Conservation (phyloP, 2,113 vertebrate genomes). For the Colaptes auratus region DNA sequence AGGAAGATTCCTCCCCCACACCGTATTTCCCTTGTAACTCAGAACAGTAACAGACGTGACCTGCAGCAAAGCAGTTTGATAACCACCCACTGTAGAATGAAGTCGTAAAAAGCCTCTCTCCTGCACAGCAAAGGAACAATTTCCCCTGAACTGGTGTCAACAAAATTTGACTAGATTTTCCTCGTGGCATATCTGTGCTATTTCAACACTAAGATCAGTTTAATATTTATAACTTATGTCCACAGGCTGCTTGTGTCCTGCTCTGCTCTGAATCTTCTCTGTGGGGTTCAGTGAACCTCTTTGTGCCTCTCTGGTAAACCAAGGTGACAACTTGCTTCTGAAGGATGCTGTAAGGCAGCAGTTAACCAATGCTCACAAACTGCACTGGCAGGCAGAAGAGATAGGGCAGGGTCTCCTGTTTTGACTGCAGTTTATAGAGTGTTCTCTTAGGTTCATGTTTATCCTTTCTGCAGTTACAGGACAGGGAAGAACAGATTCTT, state of each 20-base stretch:
- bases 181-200: background rate
- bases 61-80: too few relatives aligned
- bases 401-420: background rate
- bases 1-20: background rate
- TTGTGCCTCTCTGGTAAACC: fast-evolving
- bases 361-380: background rate
- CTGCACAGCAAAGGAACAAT: background rate
- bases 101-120: background rate
- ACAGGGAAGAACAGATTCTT: background rate
- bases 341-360: background rate
- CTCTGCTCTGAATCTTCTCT: background rate
- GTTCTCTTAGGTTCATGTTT: background rate
- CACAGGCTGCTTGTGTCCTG: background rate
- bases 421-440: background rate
- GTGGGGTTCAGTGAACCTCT: background rate
- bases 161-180: background rate
- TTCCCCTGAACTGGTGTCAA: background rate
- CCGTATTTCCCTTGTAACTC: too few relatives aligned
- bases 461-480: background rate
- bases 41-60: too few relatives aligned
- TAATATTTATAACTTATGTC: background rate
- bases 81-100: background rate
- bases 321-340: background rate
- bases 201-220: background rate
- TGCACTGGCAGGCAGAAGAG: background rate